A percentile compares a stretch with the other conserved stretches of the same genome.
Conservation (phyloP, 2,888 invertebrate genomes). For the Polydrusus cervinus region DNA sequence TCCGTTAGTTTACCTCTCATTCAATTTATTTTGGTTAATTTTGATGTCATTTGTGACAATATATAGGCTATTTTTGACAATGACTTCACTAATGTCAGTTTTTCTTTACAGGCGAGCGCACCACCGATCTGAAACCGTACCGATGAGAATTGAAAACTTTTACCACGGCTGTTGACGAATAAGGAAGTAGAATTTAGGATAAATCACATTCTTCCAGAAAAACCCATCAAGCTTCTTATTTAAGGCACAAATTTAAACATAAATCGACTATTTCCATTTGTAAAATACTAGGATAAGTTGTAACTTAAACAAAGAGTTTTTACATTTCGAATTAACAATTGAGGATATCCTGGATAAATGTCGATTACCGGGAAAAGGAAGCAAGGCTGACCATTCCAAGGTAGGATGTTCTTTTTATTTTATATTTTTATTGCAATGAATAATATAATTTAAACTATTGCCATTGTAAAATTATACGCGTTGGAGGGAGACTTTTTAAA, state of each 20-base stretch:
- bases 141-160: conserved; percentile 34
- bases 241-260: conserved; percentile 25
- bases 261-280: conserved; percentile 8
- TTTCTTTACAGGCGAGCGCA: conserved; percentile 45
- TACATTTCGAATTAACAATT: conserved; percentile 12
- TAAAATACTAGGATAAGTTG: conserved; percentile 21
- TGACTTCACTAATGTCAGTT: conserved; percentile 28
- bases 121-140: conserved; percentile 40
- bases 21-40: background rate
- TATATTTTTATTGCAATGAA: too few species aligned
- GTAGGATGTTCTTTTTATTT: conserved; percentile 19
- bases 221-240: conserved; percentile 15
- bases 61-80: conserved; percentile 8
- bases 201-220: conserved; percentile 31
- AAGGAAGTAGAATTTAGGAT: conserved; percentile 22
- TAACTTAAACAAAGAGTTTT: conserved; percentile 6
- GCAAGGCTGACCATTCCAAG: conserved; percentile 44
- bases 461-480: too few species aligned
- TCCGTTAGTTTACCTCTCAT: background rate
- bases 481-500: too few species aligned
- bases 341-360: conserved; percentile 40
- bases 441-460: too few species aligned
- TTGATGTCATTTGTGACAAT: background rate
- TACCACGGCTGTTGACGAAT: conserved; percentile 13
- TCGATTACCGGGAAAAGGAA: conserved; percentile 41